Evolutionary conservation across 2,888 invertebrate species (phyloP).

Genomic region (Acronicta psi): DNA sequence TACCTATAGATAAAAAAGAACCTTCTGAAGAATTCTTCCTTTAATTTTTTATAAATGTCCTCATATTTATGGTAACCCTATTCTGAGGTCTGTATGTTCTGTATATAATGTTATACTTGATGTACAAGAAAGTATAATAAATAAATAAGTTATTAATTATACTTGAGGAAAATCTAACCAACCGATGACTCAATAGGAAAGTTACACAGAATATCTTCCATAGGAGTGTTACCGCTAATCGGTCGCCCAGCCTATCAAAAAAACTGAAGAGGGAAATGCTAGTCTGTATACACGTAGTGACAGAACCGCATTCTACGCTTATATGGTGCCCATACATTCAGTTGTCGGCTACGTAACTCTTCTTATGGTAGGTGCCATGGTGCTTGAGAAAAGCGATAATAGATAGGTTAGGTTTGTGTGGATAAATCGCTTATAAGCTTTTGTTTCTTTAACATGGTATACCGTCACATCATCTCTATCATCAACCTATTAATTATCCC

Average conservation of each 20-base stretch:
- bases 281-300: constrained; percentile 48
- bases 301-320: constrained; percentile 57
- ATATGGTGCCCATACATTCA: constrained; percentile 34
- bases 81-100: too few relatives aligned
- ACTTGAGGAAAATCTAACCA: not conserved
- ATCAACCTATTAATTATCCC: too few relatives aligned
- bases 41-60: too few relatives aligned
- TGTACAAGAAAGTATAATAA: too few relatives aligned
- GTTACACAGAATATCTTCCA: constrained; percentile 17
- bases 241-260: constrained; percentile 26
- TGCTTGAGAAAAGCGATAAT: not conserved
- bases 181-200: not conserved
- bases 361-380: constrained; percentile 5
- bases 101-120: too few relatives aligned
- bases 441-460: too few relatives aligned
- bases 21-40: too few relatives aligned
- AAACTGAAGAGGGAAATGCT: constrained; percentile 52
- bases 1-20: too few relatives aligned
- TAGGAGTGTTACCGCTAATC: constrained; percentile 15
- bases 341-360: constrained; percentile 50
- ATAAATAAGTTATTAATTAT: not conserved
- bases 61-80: too few relatives aligned
- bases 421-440: too few relatives aligned
- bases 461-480: too few relatives aligned
- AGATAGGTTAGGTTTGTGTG: not conserved